Percentiles rank a stretch among this genome's conserved stretches.
Conservation (phyloP, 1,140 invertebrate species). For the Drosophila prosaltans region DNA sequence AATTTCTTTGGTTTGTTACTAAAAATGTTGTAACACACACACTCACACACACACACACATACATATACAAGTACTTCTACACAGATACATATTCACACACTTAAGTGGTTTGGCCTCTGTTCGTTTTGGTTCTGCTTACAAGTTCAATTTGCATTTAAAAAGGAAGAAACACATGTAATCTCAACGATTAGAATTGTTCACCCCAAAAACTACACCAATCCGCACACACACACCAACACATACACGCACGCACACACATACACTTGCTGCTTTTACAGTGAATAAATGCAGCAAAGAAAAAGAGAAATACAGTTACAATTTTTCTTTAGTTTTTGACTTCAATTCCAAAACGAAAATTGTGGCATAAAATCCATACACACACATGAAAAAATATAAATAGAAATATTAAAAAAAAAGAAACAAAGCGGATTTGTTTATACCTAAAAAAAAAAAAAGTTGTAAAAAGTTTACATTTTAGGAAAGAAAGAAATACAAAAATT, state of each 20-base stretch:
- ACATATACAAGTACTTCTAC: not conserved
- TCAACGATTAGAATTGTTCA: constrained; percentile 77
- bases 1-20: constrained; percentile 30
- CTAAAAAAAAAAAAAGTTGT: too few species aligned
- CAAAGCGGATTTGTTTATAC: too few species aligned
- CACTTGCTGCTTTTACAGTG: not conserved
- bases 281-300: constrained; percentile 5
- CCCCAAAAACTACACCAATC: constrained; percentile 36
- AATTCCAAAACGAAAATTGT: not conserved
- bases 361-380: not conserved
- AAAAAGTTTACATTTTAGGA: too few species aligned
- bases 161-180: constrained; percentile 78
- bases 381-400: too few species aligned
- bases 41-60: constrained; percentile 8
- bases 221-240: constrained; percentile 1
- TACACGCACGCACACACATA: not conserved
- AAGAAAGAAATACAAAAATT: too few species aligned
- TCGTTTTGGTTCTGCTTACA: constrained; percentile 64
- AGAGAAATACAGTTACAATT: constrained; percentile 5
- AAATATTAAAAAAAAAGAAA: too few species aligned
- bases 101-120: constrained; percentile 58
- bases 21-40: constrained; percentile 33
- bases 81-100: constrained; percentile 24
- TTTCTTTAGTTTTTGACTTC: not conserved
- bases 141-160: constrained; percentile 81